Evolutionary conservation across 2,797 vertebrate species (phyloP).

Genomic region (Neostethus bicornis): DNA sequence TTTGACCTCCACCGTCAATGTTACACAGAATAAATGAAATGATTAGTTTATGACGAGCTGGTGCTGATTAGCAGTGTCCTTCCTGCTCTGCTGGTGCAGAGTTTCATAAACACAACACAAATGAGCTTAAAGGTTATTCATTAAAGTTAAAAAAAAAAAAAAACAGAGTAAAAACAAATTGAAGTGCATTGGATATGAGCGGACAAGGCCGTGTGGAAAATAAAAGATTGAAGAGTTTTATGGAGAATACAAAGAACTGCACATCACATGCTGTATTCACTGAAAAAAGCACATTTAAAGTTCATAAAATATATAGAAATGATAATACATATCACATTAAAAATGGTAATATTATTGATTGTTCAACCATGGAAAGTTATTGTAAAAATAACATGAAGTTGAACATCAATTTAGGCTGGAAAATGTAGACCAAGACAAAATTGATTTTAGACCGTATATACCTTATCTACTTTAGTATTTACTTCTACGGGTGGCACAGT

Average conservation of each 20-base stretch:
- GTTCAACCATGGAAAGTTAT: no score
- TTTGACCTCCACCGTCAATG: neutral
- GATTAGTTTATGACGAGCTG: neutral
- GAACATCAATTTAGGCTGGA: no score
- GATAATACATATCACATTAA: no score
- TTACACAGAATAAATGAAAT: neutral
- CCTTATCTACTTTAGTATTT: no score
- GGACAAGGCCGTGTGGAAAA: neutral
- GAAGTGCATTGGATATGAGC: neutral
- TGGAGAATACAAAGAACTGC: neutral
- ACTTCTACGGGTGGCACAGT: no score
- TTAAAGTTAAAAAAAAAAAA: neutral
- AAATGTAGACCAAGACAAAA: no score
- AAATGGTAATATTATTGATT: no score
- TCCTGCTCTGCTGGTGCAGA: neutral
- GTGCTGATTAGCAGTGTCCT: neutral
- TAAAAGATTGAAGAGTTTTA: neutral
- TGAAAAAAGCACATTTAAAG: neutral
- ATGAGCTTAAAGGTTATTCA: neutral
- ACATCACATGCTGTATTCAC: neutral
- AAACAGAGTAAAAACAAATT: neutral
- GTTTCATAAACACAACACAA: neutral
- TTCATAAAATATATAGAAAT: no score
- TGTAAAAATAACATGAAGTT: no score
- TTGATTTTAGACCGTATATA: no score